These are phyloP conservation scores for Todiramphus chloris DNA, from an alignment of 2,113 vertebrate genomes.

Conservation along the genomic window DNA sequence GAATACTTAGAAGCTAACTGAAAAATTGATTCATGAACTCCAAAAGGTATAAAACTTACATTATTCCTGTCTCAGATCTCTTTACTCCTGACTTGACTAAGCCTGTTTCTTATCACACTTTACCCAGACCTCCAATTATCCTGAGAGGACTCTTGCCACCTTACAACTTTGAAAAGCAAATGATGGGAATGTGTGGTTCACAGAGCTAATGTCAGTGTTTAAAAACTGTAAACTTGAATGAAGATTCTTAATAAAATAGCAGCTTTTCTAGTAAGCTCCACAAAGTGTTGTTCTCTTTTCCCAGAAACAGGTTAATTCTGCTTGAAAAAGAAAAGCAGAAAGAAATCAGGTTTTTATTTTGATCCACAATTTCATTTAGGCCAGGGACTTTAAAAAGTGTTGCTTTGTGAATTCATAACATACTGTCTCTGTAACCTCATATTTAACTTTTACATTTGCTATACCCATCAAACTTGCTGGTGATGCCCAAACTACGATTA, in stretches of 20 bases:
- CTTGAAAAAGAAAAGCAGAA: not conserved
- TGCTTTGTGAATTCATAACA: not conserved
- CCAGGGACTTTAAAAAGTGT: not conserved
- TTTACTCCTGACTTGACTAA: not conserved
- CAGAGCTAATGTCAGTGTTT: not conserved
- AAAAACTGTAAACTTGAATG: not conserved
- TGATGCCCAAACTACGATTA: not conserved
- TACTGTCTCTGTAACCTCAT: not conserved
- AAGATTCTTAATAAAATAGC: not conserved
- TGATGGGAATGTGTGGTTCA: not conserved
- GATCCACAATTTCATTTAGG: not conserved
- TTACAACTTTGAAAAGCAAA: not conserved
- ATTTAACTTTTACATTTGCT: not conserved
- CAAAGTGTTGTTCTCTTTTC: not conserved
- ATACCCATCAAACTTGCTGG: not conserved
- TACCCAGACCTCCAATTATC: rapidly evolving
- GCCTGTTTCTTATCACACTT: not conserved
- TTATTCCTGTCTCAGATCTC: not conserved
- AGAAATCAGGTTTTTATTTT: not conserved
- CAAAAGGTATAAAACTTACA: not conserved
- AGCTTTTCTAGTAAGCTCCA: not conserved
- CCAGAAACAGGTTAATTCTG: not conserved
- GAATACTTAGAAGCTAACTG: not conserved
- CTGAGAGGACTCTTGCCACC: not conserved
- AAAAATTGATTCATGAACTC: not conserved